Evolutionary conservation across 2,888 invertebrate species (phyloP).

Genomic region (Trissonchulus latispiculum): DNA sequence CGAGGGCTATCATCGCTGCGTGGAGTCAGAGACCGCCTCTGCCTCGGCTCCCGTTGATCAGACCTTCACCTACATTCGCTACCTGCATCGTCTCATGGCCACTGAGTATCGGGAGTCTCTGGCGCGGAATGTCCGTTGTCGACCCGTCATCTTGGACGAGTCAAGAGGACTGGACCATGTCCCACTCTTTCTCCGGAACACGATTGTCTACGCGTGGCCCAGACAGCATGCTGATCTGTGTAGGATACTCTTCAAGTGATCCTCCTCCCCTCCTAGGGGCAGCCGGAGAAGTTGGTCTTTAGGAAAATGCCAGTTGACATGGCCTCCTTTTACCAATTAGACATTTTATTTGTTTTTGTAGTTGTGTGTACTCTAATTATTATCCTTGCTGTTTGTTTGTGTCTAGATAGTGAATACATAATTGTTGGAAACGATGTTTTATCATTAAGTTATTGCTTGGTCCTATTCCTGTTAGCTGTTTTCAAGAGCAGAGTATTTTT

Average conservation of each 20-base stretch:
- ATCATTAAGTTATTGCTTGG: no score
- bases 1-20: background rate
- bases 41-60: background rate
- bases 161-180: background rate
- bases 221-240: conserved; percentile 8
- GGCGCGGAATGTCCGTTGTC: conserved; percentile 15
- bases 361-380: no score
- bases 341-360: no score
- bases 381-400: no score
- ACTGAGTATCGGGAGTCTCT: conserved; percentile 5
- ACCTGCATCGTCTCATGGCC: conserved; percentile 8
- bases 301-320: no score
- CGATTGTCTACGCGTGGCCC: conserved; percentile 17
- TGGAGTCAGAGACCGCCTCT: background rate
- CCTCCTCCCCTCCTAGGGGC: no score
- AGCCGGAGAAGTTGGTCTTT: no score
- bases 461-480: no score
- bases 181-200: conserved; percentile 16
- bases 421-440: no score
- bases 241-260: background rate
- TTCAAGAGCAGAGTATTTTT: no score
- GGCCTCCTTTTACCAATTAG: no score
- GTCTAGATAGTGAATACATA: no score
- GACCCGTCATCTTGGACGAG: conserved; percentile 11
- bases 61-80: background rate